A percentile compares a stretch with the other conserved stretches of the same genome.
phyloP scores from a whole-genome alignment of 2,113 vertebrate genomes.

The Melanerpes aurifrons region DNA sequence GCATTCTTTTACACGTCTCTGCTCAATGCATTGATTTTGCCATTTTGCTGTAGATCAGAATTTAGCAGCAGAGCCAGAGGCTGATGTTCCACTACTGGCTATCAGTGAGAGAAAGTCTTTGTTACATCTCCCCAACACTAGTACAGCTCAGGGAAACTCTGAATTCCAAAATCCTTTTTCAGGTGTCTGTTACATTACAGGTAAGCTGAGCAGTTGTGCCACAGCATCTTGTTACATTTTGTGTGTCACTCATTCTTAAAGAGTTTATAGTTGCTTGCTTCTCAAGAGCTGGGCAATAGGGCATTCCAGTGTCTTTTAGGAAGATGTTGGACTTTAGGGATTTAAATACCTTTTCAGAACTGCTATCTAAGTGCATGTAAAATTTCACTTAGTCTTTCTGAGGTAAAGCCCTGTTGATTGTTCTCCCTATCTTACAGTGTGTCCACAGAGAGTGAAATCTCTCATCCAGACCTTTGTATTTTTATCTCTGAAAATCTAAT shows the following conservation, averaged over 20 bases:
- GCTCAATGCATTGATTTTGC: not conserved
- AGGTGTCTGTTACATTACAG: too few relatives aligned
- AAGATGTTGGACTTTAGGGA: not conserved
- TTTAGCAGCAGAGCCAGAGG: not conserved
- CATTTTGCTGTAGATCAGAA: not conserved
- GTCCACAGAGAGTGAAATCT: not conserved
- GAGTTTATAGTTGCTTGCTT: not conserved
- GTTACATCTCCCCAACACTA: not conserved
- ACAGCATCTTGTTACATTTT: not conserved
- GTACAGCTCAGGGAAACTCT: not conserved
- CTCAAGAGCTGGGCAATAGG: not conserved
- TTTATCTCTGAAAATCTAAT: not conserved
- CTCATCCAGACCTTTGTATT: not conserved
- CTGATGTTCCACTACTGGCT: not conserved
- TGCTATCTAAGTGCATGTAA: not conserved
- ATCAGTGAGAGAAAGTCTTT: not conserved
- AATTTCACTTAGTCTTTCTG: not conserved
- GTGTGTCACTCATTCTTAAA: not conserved
- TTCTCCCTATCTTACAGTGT: not conserved
- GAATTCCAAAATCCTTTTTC: not conserved
- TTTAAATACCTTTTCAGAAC: not conserved
- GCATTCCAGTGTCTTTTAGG: not conserved
- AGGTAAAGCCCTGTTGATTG: not conserved
- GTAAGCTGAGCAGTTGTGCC: too few relatives aligned
- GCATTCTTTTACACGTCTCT: not conserved